Evolutionary conservation across 92 coral and sea anemone genomes (phyloP), one percentile per base, ranked within the genome.

Genomic region (Metridium senile): DNA sequence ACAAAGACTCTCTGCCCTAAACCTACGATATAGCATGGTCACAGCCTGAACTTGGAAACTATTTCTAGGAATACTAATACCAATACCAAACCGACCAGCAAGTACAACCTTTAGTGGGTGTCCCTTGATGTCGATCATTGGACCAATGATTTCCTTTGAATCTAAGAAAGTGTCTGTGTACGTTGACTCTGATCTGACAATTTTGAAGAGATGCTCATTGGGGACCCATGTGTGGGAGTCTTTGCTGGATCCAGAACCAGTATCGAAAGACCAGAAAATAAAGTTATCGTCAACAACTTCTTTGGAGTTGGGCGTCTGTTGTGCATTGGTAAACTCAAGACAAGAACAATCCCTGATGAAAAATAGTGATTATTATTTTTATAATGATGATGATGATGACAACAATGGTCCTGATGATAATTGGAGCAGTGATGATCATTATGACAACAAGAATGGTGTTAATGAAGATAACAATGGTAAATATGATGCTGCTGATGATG

Each of bases 21-120:
- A 96, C 69, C 92, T 81, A 17, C 96, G 89, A 75, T 96, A 96
- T 85, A 96, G 75, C 97, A 96, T 87, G 6, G 96, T 96, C 25
- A 96, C 69, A 33, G 90, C 86, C 21, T 72, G 74, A 26, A 96
- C 91, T 45, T 76, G 54, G 9, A 47, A 76, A 34, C 33, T 43
- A 35, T 74, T 57, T n/a, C 83, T 82, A n/a, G 77, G 87, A 68
- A 91, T 86, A 72, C 88, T 87, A 67, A 91, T 72, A 18, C 93
- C 97, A 76, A 91, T 28, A 22, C 91, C 91, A 76, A 85, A 89
- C 16, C 91, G 80, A 0, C 93, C 92, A 19, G 92, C 91, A 62
- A 86, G 82, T n/a, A 78, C 85, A 26, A 92, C 91, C 66, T 83
- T 85, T 31, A 96, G 70, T 29, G 99, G 97, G 63, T 96, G 97